Conservation (phyloP, 2,888 invertebrate genomes). For the Stenichneumon culpator region DNA sequence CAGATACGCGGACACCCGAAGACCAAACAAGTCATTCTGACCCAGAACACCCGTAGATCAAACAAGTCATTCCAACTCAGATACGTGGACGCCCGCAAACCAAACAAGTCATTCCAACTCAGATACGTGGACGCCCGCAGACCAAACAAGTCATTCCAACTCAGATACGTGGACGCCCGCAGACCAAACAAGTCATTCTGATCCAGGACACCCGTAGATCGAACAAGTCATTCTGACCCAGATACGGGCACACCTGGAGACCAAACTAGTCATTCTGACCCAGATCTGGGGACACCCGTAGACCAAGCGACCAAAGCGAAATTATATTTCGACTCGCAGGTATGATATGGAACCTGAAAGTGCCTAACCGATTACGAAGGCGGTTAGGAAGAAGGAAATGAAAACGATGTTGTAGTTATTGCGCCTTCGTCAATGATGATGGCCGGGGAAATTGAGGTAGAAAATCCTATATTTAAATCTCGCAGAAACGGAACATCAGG, state of each 20-base stretch:
- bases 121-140: too few relatives aligned
- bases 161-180: too few relatives aligned
- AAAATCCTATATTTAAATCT: background rate
- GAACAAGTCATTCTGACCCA: background rate
- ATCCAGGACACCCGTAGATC: background rate
- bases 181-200: background rate
- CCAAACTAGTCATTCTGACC: background rate
- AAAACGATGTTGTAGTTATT: background rate
- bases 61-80: background rate
- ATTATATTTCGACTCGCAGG: background rate
- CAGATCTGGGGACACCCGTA: background rate
- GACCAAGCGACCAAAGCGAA: background rate
- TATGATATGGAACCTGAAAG: slow-evolving; percentile 34
- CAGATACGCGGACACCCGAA: too few relatives aligned
- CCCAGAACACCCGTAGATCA: background rate
- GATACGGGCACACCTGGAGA: too few relatives aligned
- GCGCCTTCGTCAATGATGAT: background rate
- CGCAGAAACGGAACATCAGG: too few relatives aligned
- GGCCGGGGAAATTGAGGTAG: background rate
- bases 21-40: background rate
- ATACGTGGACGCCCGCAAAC: too few relatives aligned
- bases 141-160: background rate
- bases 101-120: background rate
- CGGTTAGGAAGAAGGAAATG: background rate
- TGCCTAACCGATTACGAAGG: slow-evolving; percentile 24